These are phyloP conservation scores for Lasioglossum pauxillum DNA, from an alignment of 2,888 invertebrate species.

Conservation along the genomic window DNA sequence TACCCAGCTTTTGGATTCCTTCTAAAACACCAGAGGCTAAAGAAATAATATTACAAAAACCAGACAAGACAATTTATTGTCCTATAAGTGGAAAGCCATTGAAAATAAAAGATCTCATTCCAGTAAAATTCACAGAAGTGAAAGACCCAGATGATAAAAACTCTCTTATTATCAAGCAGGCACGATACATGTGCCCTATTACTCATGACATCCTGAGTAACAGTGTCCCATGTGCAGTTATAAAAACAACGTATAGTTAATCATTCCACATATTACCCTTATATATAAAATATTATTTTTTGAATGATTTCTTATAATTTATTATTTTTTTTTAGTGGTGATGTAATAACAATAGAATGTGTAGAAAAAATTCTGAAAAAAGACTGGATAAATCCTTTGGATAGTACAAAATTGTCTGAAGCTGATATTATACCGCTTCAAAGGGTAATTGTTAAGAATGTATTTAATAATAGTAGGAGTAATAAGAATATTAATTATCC, in stretches of 20 bases:
- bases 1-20: conserved; percentile 99
- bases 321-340: conserved; percentile 89
- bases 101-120: conserved; percentile 96
- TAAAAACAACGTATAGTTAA: conserved; percentile 92
- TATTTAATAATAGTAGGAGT: background rate
- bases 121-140: conserved; percentile 96
- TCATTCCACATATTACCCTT: background rate
- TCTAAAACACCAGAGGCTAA: conserved; percentile 95
- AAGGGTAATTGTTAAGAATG: conserved; percentile 87
- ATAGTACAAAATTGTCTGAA: conserved; percentile 92
- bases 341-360: conserved; percentile 98
- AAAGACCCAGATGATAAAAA: conserved; percentile 95
- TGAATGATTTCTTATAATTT: conserved; percentile 11
- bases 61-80: conserved; percentile 92
- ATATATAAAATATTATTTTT: background rate
- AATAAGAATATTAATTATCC: background rate
- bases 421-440: conserved; percentile 97
- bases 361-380: conserved; percentile 98
- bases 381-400: conserved; percentile 98
- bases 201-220: conserved; percentile 98
- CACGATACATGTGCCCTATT: conserved; percentile 98
- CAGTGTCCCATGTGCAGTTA: conserved; percentile 96
- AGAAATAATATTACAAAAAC: conserved; percentile 88
- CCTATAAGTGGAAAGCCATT: conserved; percentile 94
- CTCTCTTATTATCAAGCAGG: conserved; percentile 94